Evolutionary conservation across 2,888 invertebrate species (phyloP), one percentile per base, ranked within the genome.

Genomic region (Scaptodrosophila latifasciaeformis): DNA sequence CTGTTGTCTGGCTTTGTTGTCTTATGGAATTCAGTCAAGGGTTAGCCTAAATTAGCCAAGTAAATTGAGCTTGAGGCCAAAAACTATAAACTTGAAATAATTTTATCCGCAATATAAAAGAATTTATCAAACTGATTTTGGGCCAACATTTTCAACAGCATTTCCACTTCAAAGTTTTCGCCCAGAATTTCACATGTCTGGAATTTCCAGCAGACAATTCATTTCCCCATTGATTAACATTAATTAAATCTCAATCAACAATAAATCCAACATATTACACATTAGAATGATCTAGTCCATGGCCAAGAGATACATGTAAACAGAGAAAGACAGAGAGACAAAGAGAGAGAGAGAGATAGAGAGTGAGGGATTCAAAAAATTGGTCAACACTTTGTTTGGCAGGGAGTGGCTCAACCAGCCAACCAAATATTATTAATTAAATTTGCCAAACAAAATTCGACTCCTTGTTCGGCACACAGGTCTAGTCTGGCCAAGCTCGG

Each of bases 401-500:
- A 1, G 1, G 30, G 30, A 1, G n/a, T 30, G 12, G 30, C 12
- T 30, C 1, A 4, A n/a, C 0, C n/a, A n/a, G n/a, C n/a, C n/a
- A n/a, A n/a, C n/a, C n/a, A n/a, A 7, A 18, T 37, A 78, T 51
- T 75, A 64, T 75, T 78, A 67, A 70, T 78, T 70, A 65, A 67
- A 78, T 75, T 70, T 78, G 64, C 53, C 43, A 48, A 70, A 56
- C 58, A 67, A 78, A n/a, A n/a, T n/a, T n/a, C n/a, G n/a, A n/a
- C n/a, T n/a, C n/a, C n/a, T n/a, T n/a, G n/a, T n/a, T n/a, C n/a
- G n/a, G n/a, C n/a, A n/a, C n/a, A n/a, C n/a, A n/a, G n/a, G n/a
- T n/a, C n/a, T n/a, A n/a, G n/a, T n/a, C n/a, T n/a, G n/a, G n/a
- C n/a, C n/a, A n/a, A n/a, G n/a, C n/a, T n/a, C n/a, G n/a, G n/a